Evolutionary conservation across 2,113 vertebrate genomes (phyloP).

Genomic region (Canis aureus): DNA sequence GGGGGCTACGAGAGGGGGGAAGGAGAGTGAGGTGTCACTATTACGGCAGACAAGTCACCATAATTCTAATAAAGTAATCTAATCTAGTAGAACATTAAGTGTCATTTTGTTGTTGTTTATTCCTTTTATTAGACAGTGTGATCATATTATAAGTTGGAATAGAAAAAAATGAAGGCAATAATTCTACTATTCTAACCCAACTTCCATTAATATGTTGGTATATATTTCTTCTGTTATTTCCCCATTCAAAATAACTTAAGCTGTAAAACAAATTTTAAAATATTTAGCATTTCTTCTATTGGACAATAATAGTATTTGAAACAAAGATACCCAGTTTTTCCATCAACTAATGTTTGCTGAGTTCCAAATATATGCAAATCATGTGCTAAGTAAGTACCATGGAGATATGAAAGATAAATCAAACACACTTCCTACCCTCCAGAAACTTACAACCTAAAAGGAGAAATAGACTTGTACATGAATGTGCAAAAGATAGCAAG

Average conservation of each 20-base stretch:
- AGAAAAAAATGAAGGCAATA: not conserved
- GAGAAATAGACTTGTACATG: not conserved
- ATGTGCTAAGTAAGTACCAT: not conserved
- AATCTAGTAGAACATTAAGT: not conserved
- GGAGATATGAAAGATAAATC: slow-evolving; percentile 29
- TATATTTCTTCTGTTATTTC: not conserved
- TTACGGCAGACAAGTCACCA: not conserved
- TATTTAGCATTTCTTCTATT: not conserved
- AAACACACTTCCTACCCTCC: slow-evolving; percentile 19
- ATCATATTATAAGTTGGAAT: not conserved
- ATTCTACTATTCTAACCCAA: slow-evolving; percentile 9
- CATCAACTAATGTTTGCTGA: not conserved
- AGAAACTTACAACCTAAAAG: not conserved
- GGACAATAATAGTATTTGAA: slow-evolving; percentile 20
- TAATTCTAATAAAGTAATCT: slow-evolving; percentile 23
- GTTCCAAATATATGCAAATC: not conserved
- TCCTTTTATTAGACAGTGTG: not conserved
- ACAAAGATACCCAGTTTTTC: not conserved
- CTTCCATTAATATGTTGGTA: not conserved
- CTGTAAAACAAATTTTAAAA: slow-evolving; percentile 11
- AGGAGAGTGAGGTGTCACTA: not conserved
- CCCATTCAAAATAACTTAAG: slow-evolving; percentile 41
- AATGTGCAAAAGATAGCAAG: slow-evolving; percentile 23
- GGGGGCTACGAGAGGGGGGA: not conserved
- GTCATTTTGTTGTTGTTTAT: slow-evolving; percentile 27